phyloP scores from a whole-genome alignment of 2,888 invertebrate species.

The Caenorhabditis sinica region DNA sequence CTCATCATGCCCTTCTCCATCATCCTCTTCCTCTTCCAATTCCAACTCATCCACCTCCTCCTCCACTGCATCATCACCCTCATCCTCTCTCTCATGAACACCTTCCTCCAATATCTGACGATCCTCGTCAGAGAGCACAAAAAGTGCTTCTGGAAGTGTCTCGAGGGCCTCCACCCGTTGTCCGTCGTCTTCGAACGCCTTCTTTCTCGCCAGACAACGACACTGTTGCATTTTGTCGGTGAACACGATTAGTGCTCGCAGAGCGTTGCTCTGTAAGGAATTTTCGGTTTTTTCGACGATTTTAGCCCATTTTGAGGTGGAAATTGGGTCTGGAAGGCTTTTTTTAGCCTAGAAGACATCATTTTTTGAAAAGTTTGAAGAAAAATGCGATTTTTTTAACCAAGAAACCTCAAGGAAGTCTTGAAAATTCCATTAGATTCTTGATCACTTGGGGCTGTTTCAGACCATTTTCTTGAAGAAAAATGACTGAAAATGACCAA shows the following conservation, averaged over 20 bases:
- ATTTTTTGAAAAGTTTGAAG: too few species aligned
- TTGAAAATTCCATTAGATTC: too few species aligned
- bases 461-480: too few species aligned
- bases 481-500: too few species aligned
- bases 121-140: constrained; percentile 58
- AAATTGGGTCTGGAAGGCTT: too few species aligned
- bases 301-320: too few species aligned
- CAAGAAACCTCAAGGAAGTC: too few species aligned
- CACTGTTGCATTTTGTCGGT: constrained; percentile 72
- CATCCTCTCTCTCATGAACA: constrained; percentile 30
- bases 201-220: constrained; percentile 70
- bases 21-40: constrained; percentile 9
- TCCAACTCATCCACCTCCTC: constrained; percentile 51
- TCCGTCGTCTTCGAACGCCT: constrained; percentile 51
- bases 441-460: too few species aligned
- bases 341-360: too few species aligned
- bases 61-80: constrained; percentile 52
- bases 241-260: constrained; percentile 71
- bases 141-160: constrained; percentile 54
- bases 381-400: too few species aligned
- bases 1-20: constrained; percentile 23
- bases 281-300: neutral
- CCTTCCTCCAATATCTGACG: constrained; percentile 51
- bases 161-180: constrained; percentile 61
- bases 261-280: constrained; percentile 68